These are phyloP conservation scores for Nematopogon swammerdamellus DNA, from an alignment of 2,888 invertebrate species.

Conservation along the genomic window DNA sequence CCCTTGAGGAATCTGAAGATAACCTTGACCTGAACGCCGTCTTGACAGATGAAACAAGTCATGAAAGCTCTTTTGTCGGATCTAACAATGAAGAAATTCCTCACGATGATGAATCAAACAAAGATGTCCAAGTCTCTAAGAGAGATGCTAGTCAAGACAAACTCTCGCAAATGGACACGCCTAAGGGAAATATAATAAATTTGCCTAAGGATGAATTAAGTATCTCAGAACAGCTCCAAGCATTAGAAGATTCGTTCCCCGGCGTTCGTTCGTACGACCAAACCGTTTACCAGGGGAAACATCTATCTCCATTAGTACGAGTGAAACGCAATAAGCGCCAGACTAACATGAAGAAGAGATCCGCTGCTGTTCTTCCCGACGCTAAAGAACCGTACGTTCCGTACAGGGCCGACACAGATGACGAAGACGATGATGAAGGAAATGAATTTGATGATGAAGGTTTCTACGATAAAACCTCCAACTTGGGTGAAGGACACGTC, in stretches of 20 bases:
- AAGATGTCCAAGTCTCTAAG: neutral
- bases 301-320: conserved; percentile 31
- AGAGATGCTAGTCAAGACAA: neutral
- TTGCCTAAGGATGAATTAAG: neutral
- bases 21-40: too few species aligned
- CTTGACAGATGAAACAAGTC: neutral
- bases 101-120: neutral
- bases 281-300: conserved; percentile 19
- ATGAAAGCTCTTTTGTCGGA: neutral
- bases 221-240: conserved; percentile 14
- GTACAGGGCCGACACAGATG: conserved; percentile 32
- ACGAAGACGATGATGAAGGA: conserved; percentile 44
- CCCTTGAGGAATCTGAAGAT: neutral
- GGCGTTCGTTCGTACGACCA: conserved; percentile 26
- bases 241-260: conserved; percentile 44
- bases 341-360: conserved; percentile 24
- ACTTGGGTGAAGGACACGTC: conserved; percentile 17
- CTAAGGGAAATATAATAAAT: neutral
- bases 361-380: conserved; percentile 27
- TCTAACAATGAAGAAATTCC: neutral
- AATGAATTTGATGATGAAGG: conserved; percentile 49
- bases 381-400: conserved; percentile 34
- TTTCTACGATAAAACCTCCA: conserved; percentile 38
- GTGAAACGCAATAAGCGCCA: conserved; percentile 35
- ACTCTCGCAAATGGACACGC: too few species aligned